Conservation (phyloP, 1,140 invertebrate species). For the Uloborus diversus region DNA sequence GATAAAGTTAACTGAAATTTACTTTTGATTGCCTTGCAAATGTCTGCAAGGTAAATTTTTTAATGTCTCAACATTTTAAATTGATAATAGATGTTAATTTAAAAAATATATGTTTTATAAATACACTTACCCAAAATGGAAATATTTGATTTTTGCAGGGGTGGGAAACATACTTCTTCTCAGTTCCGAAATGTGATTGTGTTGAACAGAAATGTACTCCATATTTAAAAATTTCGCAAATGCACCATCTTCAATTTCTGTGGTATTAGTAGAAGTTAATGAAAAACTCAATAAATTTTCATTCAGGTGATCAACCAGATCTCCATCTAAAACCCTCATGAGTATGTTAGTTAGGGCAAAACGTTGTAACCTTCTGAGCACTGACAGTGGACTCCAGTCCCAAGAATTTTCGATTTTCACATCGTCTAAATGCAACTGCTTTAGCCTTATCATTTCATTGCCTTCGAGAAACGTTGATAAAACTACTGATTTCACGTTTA, state of each 20-base stretch:
- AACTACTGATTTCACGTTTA: slow-evolving; percentile 23
- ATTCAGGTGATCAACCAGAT: background rate
- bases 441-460: background rate
- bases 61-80: background rate
- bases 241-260: background rate
- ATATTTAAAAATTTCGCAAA: slow-evolving; percentile 12
- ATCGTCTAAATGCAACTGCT: slow-evolving; percentile 21
- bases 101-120: background rate
- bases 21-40: no score
- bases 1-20: no score
- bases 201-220: slow-evolving; percentile 18
- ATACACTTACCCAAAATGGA: slow-evolving; percentile 33
- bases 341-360: slow-evolving; percentile 25
- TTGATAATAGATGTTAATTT: background rate
- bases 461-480: slow-evolving; percentile 14
- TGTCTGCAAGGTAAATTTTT: no score
- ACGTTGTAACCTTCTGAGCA: background rate
- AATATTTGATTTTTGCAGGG: slow-evolving; percentile 26
- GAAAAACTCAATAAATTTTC: slow-evolving; percentile 5
- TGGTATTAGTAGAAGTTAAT: slow-evolving; percentile 20
- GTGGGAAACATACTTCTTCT: slow-evolving; percentile 38
- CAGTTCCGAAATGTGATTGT: slow-evolving; percentile 14
- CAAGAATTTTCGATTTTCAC: background rate
- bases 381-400: slow-evolving; percentile 12
- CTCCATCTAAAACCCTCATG: slow-evolving; percentile 2